Percentiles rank a stretch among this genome's conserved stretches.
Conservation (phyloP, 1,140 invertebrate species). For the Leptestheria dahalacensis region DNA sequence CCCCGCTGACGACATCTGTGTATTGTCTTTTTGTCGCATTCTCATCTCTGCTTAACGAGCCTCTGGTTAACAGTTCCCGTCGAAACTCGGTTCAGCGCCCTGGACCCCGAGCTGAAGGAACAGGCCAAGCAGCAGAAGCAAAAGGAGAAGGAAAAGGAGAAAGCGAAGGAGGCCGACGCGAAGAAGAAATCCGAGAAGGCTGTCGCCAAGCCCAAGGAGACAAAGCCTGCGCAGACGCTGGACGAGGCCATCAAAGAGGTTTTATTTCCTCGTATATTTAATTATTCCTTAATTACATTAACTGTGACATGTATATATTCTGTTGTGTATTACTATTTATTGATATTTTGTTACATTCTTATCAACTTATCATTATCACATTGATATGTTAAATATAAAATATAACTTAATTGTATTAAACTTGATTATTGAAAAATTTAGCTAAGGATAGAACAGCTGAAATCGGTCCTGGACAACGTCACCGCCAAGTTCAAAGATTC, state of each 20-base stretch:
- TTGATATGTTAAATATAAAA: background rate
- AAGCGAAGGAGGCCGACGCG: background rate
- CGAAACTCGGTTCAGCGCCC: background rate
- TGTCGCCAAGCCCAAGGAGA: background rate
- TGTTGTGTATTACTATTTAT: too few relatives aligned
- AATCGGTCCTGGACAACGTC: background rate
- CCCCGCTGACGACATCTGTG: background rate
- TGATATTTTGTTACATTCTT: background rate
- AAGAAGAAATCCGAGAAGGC: slow-evolving; percentile 6
- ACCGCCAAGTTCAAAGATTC: background rate
- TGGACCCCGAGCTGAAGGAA: background rate
- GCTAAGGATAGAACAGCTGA: background rate
- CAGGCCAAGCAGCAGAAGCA: background rate
- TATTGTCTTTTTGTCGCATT: background rate
- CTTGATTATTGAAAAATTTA: too few relatives aligned
- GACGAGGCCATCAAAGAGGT: slow-evolving; percentile 8
- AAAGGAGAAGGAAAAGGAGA: slow-evolving; percentile 4
- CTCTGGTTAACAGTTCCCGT: background rate
- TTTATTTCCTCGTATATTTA: background rate
- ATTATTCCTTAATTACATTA: too few relatives aligned
- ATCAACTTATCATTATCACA: background rate
- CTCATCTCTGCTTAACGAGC: too few relatives aligned
- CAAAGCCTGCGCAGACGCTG: background rate
- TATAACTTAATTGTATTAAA: too few relatives aligned
- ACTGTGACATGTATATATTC: too few relatives aligned